These are phyloP conservation scores for Brotula barbata DNA, from an alignment of 2,797 vertebrate species.

Conservation along the genomic window DNA sequence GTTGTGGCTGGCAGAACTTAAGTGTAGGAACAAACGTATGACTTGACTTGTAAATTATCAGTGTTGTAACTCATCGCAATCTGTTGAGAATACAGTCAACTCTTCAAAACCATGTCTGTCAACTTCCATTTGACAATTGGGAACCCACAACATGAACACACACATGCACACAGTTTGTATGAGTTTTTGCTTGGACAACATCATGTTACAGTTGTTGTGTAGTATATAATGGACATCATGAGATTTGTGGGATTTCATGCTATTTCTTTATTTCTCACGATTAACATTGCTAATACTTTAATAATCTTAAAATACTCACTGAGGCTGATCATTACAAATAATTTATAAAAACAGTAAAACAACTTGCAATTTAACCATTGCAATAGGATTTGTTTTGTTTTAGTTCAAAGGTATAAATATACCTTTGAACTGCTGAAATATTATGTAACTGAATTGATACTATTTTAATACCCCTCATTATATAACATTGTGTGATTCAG, in stretches of 20 bases:
- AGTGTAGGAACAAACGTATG: constrained; percentile 6
- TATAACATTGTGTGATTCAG: no score
- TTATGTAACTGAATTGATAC: neutral
- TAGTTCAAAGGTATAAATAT: no score
- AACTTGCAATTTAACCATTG: neutral
- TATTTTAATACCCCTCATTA: neutral
- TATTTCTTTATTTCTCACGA: constrained; percentile 1
- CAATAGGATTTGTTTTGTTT: constrained; percentile 7
- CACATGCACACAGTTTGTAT: no score
- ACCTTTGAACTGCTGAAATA: neutral
- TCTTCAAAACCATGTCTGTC: constrained; percentile 4
- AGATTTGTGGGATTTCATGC: neutral
- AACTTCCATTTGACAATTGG: no score
- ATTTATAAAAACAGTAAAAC: neutral
- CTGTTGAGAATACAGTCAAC: neutral
- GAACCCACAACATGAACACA: no score
- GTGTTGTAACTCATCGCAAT: neutral
- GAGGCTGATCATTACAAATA: neutral
- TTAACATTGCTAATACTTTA: constrained; percentile 7
- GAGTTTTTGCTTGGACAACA: no score
- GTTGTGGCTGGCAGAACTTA: constrained; percentile 3
- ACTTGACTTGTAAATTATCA: neutral
- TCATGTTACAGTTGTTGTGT: no score
- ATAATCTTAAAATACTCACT: constrained; percentile 6
- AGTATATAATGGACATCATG: neutral